Evolutionary conservation across 2,888 invertebrate genomes (phyloP).

Genomic region (Mimas tiliae): DNA sequence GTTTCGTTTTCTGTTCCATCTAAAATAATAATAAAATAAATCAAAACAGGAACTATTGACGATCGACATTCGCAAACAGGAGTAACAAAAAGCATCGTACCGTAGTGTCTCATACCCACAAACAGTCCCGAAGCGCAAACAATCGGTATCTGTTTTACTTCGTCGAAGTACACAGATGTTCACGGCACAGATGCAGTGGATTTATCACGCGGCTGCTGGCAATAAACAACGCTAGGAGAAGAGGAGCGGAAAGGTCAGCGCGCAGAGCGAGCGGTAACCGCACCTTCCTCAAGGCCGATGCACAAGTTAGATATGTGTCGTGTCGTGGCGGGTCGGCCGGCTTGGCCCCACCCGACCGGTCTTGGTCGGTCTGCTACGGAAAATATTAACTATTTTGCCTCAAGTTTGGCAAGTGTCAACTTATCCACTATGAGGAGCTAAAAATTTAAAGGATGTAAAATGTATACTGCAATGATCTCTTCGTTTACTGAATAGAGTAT

Average conservation of each 20-base stretch:
- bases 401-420: background rate
- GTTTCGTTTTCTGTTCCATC: too few relatives aligned
- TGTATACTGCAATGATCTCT: background rate
- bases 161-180: slow-evolving; percentile 66
- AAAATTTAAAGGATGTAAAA: background rate
- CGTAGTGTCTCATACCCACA: background rate
- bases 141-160: slow-evolving; percentile 13
- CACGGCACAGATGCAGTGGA: slow-evolving; percentile 61
- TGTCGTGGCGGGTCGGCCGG: slow-evolving; percentile 63
- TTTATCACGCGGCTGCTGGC: slow-evolving; percentile 66
- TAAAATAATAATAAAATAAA: too few relatives aligned
- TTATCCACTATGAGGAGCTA: too few relatives aligned
- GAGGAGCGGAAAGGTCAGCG: slow-evolving; percentile 68
- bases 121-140: slow-evolving; percentile 3
- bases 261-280: slow-evolving; percentile 48
- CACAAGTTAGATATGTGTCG: slow-evolving; percentile 66
- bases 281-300: slow-evolving; percentile 75
- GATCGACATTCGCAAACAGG: background rate
- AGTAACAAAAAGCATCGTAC: background rate
- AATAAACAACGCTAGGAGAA: slow-evolving; percentile 68
- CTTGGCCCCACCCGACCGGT: slow-evolving; percentile 67
- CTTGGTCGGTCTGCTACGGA: slow-evolving; percentile 41
- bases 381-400: slow-evolving; percentile 32
- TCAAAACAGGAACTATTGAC: background rate
- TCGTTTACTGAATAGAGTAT: slow-evolving; percentile 18